Evolutionary conservation across 2,797 vertebrate species (phyloP), one percentile per base, ranked within the genome.

Genomic region (Urophycis tenuis): DNA sequence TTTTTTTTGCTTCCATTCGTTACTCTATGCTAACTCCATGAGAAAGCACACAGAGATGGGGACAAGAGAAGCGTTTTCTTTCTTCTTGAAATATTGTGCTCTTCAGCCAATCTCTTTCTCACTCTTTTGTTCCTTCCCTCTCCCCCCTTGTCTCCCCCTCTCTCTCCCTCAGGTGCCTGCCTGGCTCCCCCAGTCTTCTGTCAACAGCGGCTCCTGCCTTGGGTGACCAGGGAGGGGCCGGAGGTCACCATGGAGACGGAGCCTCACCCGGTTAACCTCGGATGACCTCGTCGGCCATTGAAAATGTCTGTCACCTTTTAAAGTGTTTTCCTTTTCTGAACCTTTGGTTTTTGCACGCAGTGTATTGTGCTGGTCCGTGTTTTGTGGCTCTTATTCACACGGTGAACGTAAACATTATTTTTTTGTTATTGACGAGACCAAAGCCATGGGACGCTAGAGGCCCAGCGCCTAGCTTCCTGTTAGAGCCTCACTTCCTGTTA

Each of bases 121-220:
- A n/a, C n/a, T n/a, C n/a, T n/a, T n/a, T n/a, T n/a, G n/a, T 19
- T 19, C 1, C 3, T 15, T 49, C 2, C 19, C 17, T 49, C 45
- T 53, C 45, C n/a, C n/a, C n/a, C n/a, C n/a, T n/a, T n/a, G n/a
- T 53, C 17, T 53, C 17, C 22, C 45, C 1, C 17, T 49, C 3
- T 53, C 29, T 77, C 69, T 69, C 8, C 81, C 69, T 29, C 73
- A 91, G 89, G 86, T 86, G 86, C 86, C 85, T 87, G 82, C 88
- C 41, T 36, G 74, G 69, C 79, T 72, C 75, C 81, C 74, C 84
- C 81, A n/a, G 72, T 30, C 30, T 2, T 17, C 71, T 73, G 3
- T 72, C 79, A 78, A 49, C 70, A 74, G 77, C 81, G 9, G 69
- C 77, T 53, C 73, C 69, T 85, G 81, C 81, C 82, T 74, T 25